phyloP scores from a whole-genome alignment of 2,888 invertebrate species.

The Agriotes lineatus region DNA sequence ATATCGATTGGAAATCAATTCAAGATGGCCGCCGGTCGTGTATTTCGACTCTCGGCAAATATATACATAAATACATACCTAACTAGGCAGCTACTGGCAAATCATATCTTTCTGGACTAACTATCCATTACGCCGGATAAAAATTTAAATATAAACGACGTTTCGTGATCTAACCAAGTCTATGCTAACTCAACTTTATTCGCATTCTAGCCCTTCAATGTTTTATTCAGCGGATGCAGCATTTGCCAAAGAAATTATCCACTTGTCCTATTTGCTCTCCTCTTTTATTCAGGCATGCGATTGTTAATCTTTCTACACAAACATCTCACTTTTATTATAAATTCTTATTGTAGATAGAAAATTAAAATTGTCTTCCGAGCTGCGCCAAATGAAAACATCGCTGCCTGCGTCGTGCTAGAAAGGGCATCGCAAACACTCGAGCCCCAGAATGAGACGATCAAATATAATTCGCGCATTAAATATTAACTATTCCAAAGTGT shows the following conservation, averaged over 20 bases:
- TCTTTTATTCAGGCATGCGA: conserved; percentile 59
- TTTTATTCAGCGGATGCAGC: conserved; percentile 61
- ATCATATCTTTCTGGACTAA: conserved; percentile 58
- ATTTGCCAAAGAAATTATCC: conserved; percentile 63
- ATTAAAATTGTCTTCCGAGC: conserved; percentile 58
- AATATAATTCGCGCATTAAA: conserved; percentile 37
- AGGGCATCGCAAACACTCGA: conserved; percentile 34
- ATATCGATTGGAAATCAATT: conserved; percentile 63
- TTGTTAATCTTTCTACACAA: conserved; percentile 58
- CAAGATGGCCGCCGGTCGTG: conserved; percentile 60
- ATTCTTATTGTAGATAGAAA: conserved; percentile 58
- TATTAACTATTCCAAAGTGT: conserved; percentile 39
- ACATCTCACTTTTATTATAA: conserved; percentile 51
- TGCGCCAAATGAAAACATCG: conserved; percentile 40
- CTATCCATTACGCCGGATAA: conserved; percentile 57
- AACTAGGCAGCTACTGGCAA: conserved; percentile 59
- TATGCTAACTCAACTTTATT: conserved; percentile 51
- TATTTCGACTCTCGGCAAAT: conserved; percentile 58
- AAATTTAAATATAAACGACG: conserved; percentile 60
- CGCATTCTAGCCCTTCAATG: conserved; percentile 52
- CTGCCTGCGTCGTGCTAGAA: conserved; percentile 19
- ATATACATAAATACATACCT: conserved; percentile 61
- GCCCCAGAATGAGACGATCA: conserved; percentile 28
- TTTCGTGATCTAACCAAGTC: conserved; percentile 56
- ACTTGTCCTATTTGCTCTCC: conserved; percentile 62